Evolutionary conservation across 2,888 invertebrate species (phyloP), one percentile per base, ranked within the genome.

Genomic region (Harpalus rufipes): DNA sequence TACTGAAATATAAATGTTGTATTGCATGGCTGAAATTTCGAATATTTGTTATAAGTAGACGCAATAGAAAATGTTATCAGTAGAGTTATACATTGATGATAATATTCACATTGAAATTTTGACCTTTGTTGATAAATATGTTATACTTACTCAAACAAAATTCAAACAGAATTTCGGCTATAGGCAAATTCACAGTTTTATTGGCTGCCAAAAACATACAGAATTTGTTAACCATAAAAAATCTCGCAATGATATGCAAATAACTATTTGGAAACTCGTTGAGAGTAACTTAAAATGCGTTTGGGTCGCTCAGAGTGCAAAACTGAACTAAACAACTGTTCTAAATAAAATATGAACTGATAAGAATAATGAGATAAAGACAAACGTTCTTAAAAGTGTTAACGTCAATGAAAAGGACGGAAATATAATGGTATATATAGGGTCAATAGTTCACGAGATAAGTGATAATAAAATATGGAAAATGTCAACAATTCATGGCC

Each of bases 401-500:
- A 51, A 51, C 32, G 16, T 12, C 12, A 12, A 16, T 21, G 59
- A 83, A 39, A 39, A 83, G 21, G 83, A 83, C 59, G 41, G 83
- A 41, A 41, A 58, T 61, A 74, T 76, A 44, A 16, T 18, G 12
- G 12, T 56, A 74, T 41, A 59, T 32, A 10, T 39, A 8, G 44
- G 74, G 83, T 74, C 61, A 74, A 14, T 5, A 61, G 61, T 74
- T 83, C 83, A 61, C n/a, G 14, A 12, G 83, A 83, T 83, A 83
- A 21, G 4, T 21, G 58, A 59, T 59, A 74, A 59, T 21, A 78
- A 18, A 76, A 76, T 44, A 41, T 83, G 59, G 16, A 83, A 10
- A 83, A 76, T 83, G 83, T 83, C 76, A 83, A 83, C 83, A 83
- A 72, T 72, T 74, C 82, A 82, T 68, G 82, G 82, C 72, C 82